A percentile compares a stretch with the other conserved stretches of the same genome.
phyloP scores from a whole-genome alignment of 2,888 invertebrate genomes.

The Chrysomela aeneicollis region DNA sequence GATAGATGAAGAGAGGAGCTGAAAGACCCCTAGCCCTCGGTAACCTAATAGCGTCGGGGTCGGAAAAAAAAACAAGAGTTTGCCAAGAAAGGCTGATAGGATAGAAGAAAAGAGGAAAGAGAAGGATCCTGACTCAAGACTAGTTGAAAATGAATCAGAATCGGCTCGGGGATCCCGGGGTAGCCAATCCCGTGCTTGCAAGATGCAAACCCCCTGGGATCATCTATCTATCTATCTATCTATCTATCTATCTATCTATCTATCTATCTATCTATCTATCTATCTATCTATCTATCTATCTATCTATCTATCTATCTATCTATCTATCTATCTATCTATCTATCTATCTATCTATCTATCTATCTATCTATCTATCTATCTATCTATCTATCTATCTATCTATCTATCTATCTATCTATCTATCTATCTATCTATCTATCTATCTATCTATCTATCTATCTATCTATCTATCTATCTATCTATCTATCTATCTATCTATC shows the following conservation, averaged over 20 bases:
- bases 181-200: constrained; percentile 1
- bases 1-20: not conserved
- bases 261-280: too few relatives aligned
- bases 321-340: too few relatives aligned
- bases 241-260: too few relatives aligned
- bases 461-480: not conserved
- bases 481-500: too few relatives aligned
- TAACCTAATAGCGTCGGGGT: not conserved
- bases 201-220: constrained; percentile 9
- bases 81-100: not conserved
- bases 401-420: constrained; percentile 17
- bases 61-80: not conserved
- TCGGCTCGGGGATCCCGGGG: constrained; percentile 6
- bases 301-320: too few relatives aligned
- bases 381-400: not conserved
- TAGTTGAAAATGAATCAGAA: constrained; percentile 6
- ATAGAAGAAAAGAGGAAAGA: not conserved
- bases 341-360: too few relatives aligned
- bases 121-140: constrained; percentile 5
- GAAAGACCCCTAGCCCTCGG: not conserved
- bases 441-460: constrained; percentile 17
- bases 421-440: constrained; percentile 17
- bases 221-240: too few relatives aligned
- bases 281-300: too few relatives aligned
- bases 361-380: too few relatives aligned